Conservation (phyloP, 2,797 vertebrate genomes). For the Trachurus trachurus region DNA sequence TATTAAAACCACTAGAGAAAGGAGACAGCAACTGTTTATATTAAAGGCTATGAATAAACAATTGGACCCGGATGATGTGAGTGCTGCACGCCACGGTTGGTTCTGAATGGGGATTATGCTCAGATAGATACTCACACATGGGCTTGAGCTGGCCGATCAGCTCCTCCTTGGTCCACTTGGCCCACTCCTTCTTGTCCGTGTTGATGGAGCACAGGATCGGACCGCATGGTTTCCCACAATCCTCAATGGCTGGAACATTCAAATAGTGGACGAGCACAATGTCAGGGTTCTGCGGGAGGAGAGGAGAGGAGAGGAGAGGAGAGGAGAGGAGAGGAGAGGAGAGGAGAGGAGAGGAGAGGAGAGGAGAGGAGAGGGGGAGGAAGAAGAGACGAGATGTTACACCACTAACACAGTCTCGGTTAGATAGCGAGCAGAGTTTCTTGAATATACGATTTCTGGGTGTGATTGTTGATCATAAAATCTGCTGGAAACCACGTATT, state of each 20-base stretch:
- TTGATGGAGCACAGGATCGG: constrained; percentile 99
- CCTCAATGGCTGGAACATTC: constrained; percentile 99
- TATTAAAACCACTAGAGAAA: constrained; percentile 40
- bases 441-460: constrained; percentile 38
- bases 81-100: neutral
- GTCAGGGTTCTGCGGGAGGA: constrained; percentile 93
- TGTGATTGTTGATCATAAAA: no score
- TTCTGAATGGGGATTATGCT: constrained; percentile 10
- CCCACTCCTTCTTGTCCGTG: constrained; percentile 99
- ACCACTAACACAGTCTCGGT: neutral
- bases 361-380: neutral
- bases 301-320: neutral
- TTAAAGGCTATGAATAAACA: constrained; percentile 40
- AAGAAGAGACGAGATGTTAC: constrained; percentile 32
- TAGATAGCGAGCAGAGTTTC: constrained; percentile 29
- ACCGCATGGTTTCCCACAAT: constrained; percentile 98
- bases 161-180: constrained; percentile 99
- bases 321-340: no score
- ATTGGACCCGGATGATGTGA: constrained; percentile 8
- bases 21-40: constrained; percentile 40
- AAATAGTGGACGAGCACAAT: constrained; percentile 99
- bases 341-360: constrained; percentile 39
- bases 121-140: constrained; percentile 94
- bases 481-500: no score
- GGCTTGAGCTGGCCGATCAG: constrained; percentile 99